Percentiles rank a stretch among this genome's conserved stretches.
Evolutionary conservation across 2,888 invertebrate genomes (phyloP).

Genomic region (Sisyra nigra): DNA sequence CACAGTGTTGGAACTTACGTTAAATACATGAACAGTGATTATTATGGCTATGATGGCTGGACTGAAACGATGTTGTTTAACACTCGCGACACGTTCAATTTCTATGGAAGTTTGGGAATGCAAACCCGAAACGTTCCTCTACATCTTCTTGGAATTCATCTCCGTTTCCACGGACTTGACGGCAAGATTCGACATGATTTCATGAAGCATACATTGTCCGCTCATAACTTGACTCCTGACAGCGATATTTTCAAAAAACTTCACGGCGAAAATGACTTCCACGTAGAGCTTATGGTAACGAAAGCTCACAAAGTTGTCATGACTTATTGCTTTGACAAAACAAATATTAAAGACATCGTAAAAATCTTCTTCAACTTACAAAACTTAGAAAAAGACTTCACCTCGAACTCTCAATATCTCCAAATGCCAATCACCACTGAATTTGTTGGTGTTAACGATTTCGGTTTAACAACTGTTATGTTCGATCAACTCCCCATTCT

Average conservation of each 20-base stretch:
- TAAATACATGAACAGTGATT: constrained; percentile 25
- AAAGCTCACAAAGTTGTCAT: constrained; percentile 4
- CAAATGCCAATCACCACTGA: background rate
- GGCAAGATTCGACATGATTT: background rate
- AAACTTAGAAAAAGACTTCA: background rate
- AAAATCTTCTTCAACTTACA: background rate
- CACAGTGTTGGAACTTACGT: constrained; percentile 21
- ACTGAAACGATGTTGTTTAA: background rate
- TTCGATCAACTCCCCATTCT: background rate
- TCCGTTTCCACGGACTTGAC: background rate
- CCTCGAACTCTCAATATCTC: background rate
- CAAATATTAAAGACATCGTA: constrained; percentile 2
- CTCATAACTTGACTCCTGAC: background rate
- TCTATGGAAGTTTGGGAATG: too few relatives aligned
- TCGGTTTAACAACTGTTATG: background rate
- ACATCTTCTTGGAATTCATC: background rate
- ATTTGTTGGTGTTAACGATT: constrained; percentile 2
- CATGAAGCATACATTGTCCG: background rate
- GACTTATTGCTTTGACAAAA: constrained; percentile 3
- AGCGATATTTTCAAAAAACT: background rate
- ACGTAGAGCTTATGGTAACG: constrained; percentile 1
- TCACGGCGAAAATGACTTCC: background rate
- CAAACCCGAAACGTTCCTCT: constrained; percentile 13
- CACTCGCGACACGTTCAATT: too few relatives aligned
- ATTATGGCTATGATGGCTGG: constrained; percentile 23